Evolutionary conservation across 1,140 invertebrate genomes (phyloP).

Genomic region (Spodoptera frugiperda): DNA sequence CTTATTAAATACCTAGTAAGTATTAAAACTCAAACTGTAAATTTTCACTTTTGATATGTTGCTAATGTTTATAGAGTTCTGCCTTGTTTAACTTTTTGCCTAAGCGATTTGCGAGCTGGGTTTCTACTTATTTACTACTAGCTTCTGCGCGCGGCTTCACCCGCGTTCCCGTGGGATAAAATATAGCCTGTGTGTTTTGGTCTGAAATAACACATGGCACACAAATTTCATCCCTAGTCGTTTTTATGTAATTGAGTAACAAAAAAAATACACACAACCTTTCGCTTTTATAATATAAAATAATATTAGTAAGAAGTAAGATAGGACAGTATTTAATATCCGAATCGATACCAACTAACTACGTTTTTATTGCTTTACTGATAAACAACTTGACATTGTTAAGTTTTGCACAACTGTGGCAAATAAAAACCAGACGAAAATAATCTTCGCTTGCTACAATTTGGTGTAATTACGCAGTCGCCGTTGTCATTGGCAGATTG

Average conservation of each 20-base stretch:
- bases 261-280: too few species aligned
- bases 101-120: slow-evolving; percentile 32
- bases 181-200: too few species aligned
- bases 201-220: too few species aligned
- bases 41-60: slow-evolving; percentile 1
- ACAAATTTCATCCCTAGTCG: too few species aligned
- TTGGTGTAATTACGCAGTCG: not conserved
- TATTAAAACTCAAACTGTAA: slow-evolving; percentile 2
- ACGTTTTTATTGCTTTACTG: not conserved
- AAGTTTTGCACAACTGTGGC: too few species aligned
- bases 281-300: too few species aligned
- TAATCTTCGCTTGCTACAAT: not conserved
- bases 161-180: too few species aligned
- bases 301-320: too few species aligned
- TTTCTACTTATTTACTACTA: not conserved
- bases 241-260: too few species aligned
- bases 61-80: slow-evolving; percentile 16
- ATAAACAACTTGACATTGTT: too few species aligned
- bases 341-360: not conserved
- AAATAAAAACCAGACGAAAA: not conserved
- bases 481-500: not conserved
- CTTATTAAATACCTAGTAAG: not conserved
- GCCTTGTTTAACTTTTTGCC: slow-evolving; percentile 9
- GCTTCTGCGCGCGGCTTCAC: too few species aligned
- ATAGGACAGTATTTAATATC: not conserved